Evolutionary conservation across 92 coral and sea anemone species (phyloP).

Genomic region (Zoanthus solanderi): DNA sequence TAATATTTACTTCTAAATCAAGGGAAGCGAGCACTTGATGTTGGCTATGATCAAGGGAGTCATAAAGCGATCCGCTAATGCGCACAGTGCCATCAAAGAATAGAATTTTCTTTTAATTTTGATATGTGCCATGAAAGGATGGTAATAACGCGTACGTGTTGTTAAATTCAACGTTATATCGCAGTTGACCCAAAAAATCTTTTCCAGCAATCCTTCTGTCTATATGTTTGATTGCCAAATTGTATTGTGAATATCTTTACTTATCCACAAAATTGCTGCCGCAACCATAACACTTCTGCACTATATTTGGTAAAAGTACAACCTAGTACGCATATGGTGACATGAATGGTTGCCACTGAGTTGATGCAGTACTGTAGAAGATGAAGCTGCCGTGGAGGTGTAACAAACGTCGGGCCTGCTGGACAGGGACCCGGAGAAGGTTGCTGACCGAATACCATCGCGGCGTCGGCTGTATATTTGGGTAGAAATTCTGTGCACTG

Average conservation of each 20-base stretch:
- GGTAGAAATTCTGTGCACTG: background rate
- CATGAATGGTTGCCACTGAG: slow-evolving; percentile 32
- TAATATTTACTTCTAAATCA: slow-evolving; percentile 38
- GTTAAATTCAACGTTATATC: slow-evolving; percentile 21
- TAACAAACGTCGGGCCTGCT: background rate
- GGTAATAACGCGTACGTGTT: slow-evolving; percentile 20
- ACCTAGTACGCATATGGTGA: slow-evolving; percentile 35
- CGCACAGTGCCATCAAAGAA: slow-evolving; percentile 41
- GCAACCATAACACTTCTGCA: slow-evolving; percentile 40
- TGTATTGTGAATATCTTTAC: slow-evolving; percentile 7
- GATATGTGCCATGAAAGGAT: slow-evolving; percentile 30
- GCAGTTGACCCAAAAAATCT: slow-evolving; percentile 18
- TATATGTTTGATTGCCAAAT: slow-evolving; percentile 16
- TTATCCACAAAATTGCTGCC: slow-evolving; percentile 25
- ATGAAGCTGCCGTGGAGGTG: background rate
- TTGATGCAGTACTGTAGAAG: background rate
- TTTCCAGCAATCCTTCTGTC: slow-evolving; percentile 33
- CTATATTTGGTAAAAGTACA: slow-evolving; percentile 13
- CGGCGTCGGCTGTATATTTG: background rate
- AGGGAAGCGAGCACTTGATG: slow-evolving; percentile 42
- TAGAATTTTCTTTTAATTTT: slow-evolving; percentile 9
- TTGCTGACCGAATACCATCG: background rate
- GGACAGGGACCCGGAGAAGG: background rate
- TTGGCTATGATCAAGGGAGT: slow-evolving; percentile 35
- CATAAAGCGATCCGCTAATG: slow-evolving; percentile 20